These are phyloP conservation scores for Prionace glauca DNA, from an alignment of 2,797 vertebrate genomes.

Conservation along the genomic window DNA sequence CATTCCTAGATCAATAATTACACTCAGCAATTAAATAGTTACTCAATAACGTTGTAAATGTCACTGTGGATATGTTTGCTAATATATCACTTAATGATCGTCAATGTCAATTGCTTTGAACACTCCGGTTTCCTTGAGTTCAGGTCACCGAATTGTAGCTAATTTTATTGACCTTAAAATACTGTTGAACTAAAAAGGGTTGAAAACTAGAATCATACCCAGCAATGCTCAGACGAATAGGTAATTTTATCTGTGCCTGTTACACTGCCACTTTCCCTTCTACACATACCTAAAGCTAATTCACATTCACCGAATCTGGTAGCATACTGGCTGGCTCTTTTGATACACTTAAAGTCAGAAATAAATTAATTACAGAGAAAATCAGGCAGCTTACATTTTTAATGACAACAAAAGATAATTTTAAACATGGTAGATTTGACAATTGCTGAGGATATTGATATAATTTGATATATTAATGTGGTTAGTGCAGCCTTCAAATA, in stretches of 20 bases:
- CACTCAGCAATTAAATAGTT: neutral
- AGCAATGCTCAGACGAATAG: neutral
- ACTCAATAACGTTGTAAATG: slow-evolving; percentile 6
- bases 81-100: neutral
- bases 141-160: neutral
- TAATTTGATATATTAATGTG: neutral
- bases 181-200: neutral
- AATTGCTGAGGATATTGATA: neutral
- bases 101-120: neutral
- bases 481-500: neutral
- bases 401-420: neutral
- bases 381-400: neutral
- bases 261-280: neutral
- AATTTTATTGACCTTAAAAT: neutral
- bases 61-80: neutral
- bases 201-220: neutral
- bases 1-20: neutral
- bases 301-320: neutral
- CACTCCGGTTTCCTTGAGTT: neutral
- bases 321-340: neutral
- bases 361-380: neutral
- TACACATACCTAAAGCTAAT: neutral
- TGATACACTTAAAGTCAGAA: neutral
- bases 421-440: neutral
- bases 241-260: neutral